Percentiles rank a stretch among this genome's conserved stretches.
These are phyloP conservation scores for Nothocercus julius DNA, from an alignment of 2,113 vertebrate species.

Conservation along the genomic window DNA sequence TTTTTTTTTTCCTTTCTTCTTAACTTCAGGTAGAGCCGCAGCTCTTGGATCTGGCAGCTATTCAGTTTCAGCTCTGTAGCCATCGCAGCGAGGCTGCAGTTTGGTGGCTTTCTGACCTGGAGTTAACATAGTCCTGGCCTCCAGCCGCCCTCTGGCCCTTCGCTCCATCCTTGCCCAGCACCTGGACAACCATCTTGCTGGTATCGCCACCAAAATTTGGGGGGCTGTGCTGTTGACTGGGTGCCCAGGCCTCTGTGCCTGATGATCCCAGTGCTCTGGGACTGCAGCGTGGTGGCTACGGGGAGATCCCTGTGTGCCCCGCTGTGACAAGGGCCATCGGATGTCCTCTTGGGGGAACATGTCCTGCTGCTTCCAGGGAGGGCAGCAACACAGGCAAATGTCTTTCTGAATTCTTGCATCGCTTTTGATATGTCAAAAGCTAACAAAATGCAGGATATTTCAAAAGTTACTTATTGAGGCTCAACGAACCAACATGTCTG, in stretches of 20 bases:
- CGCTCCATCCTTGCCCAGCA: neutral
- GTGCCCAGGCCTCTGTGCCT: neutral
- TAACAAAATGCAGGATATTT: neutral
- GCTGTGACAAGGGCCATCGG: neutral
- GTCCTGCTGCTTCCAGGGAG: neutral
- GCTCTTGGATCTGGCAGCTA: neutral
- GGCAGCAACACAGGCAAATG: neutral
- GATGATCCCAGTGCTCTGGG: neutral
- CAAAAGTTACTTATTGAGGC: neutral
- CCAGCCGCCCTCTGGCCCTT: neutral
- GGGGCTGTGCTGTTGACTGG: neutral
- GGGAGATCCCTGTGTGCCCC: neutral
- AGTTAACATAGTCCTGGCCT: neutral
- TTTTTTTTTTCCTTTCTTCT: neutral
- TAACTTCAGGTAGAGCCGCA: neutral
- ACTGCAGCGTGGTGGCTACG: neutral
- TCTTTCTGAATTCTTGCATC: neutral
- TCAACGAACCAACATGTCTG: neutral
- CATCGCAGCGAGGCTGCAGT: neutral
- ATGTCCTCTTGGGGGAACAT: neutral
- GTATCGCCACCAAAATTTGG: accelerated
- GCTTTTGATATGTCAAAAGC: neutral
- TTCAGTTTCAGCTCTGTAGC: neutral
- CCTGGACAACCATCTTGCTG: accelerated
- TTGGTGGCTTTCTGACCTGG: neutral